Evolutionary conservation across 2,888 invertebrate genomes (phyloP), one percentile per base, ranked within the genome.

Genomic region (Strigamia crassipes): DNA sequence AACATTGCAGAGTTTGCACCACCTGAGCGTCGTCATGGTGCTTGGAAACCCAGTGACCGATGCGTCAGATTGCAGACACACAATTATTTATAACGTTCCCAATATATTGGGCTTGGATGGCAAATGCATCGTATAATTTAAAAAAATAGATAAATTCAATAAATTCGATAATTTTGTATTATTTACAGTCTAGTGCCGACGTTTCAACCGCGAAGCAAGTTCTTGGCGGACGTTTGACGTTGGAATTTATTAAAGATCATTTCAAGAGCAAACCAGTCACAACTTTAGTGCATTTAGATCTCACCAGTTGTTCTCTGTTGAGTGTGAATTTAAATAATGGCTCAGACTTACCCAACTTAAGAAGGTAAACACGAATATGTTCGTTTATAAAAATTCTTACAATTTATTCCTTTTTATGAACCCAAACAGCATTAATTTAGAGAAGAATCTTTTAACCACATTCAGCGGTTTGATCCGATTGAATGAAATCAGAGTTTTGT

Each of bases 171-270:
- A 73, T 3, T n/a, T 18, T 66, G 8, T 38, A 38, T 38, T 6
- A 38, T 77, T 77, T 27, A n/a, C 27, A 80, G 80, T 41, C 41
- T 12, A 46, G 18, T 9, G 38, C 2, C 8, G 81, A 81, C 13
- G 66, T 81, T 1, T 34, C 18, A 31, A 34, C 66, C 21, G 56
- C 81, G 9, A 81, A 81, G 34, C 61, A 81, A 34, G 18, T 81
- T 10, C 34, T 81, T 15, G 81, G 66, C 2, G 81, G 81, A 31
- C 81, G 81, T 38, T 38, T 81, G 34, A 81, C 81, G 0, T 3
- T 61, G 56, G 81, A 81, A 21, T 81, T 66, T 34, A 34, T 81
- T 8, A 27, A 31, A 61, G 81, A 81, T 56, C 61, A 38, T 18
- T 10, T 81, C 6, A 81, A 81, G 13, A 66, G 5, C 13, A 38